These are phyloP conservation scores for Neopipo cinnamomea DNA, from an alignment of 2,113 vertebrate genomes.

Conservation along the genomic window DNA sequence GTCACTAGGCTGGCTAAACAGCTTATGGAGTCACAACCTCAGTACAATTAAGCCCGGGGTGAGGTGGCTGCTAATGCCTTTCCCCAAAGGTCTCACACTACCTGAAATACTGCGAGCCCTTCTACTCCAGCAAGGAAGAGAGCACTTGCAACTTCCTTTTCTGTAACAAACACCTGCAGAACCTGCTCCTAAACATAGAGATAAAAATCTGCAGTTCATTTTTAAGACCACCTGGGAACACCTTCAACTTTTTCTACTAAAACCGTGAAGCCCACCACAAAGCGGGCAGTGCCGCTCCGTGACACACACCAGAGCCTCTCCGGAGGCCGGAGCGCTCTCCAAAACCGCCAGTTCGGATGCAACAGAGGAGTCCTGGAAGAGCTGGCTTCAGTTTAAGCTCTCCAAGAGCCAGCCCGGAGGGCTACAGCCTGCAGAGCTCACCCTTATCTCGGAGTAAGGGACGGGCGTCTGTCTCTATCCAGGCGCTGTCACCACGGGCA, in stretches of 20 bases:
- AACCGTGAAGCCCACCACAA: accelerated
- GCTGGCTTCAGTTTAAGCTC: background rate
- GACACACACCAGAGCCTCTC: background rate
- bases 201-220: background rate
- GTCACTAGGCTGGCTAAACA: background rate
- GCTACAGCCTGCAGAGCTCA: accelerated
- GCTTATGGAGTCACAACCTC: background rate
- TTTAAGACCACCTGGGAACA: background rate
- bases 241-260: background rate
- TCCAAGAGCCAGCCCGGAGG: background rate
- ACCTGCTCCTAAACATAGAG: background rate
- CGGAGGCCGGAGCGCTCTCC: background rate
- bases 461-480: accelerated
- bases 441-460: background rate
- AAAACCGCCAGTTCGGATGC: background rate
- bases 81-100: background rate
- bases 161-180: background rate
- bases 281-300: accelerated
- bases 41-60: accelerated
- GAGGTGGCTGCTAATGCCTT: background rate
- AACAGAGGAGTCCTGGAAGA: background rate
- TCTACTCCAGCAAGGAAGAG: background rate
- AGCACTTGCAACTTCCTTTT: background rate
- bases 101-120: background rate
- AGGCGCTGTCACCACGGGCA: background rate